Conservation (phyloP, 1,140 invertebrate genomes). For the Mycetomoellerius zeteki region DNA sequence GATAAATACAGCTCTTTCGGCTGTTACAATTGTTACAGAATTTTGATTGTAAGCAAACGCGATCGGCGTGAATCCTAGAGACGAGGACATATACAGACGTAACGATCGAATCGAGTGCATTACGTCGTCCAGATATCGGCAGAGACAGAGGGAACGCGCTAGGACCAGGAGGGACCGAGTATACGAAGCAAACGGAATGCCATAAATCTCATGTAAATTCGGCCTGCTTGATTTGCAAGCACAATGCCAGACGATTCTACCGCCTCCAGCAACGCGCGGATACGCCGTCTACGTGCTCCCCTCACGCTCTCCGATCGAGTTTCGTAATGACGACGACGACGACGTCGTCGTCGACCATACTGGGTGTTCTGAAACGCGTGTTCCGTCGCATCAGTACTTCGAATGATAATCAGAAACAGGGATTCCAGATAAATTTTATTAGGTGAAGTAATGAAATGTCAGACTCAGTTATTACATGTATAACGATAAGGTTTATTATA, state of each 20-base stretch:
- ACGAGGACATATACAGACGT: constrained; percentile 6
- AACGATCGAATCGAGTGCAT: constrained; percentile 47
- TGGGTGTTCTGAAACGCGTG: constrained; percentile 18
- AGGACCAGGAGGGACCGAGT: constrained; percentile 35
- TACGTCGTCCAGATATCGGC: constrained; percentile 30
- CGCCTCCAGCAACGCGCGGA: constrained; percentile 73
- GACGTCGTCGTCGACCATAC: constrained; percentile 12
- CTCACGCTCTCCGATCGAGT: constrained; percentile 45
- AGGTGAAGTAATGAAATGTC: neutral
- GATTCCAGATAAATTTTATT: neutral
- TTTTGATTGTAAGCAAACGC: constrained; percentile 7
- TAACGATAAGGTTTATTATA: too few relatives aligned
- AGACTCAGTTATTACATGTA: too few relatives aligned
- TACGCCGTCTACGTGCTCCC: constrained; percentile 73
- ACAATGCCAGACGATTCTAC: constrained; percentile 85
- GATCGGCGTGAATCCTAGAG: constrained; percentile 22
- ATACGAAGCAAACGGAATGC: constrained; percentile 82
- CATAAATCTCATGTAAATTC: constrained; percentile 86
- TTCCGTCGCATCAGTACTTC: too few relatives aligned
- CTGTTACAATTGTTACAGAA: constrained; percentile 10
- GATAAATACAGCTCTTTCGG: neutral
- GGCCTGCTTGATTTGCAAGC: constrained; percentile 85
- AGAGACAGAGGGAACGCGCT: neutral
- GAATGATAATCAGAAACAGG: neutral
- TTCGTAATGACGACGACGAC: constrained; percentile 39